Base-by-base conservation (phyloP, 2,113 vertebrate genomes). In the Spheniscus mendiculus region DNA sequence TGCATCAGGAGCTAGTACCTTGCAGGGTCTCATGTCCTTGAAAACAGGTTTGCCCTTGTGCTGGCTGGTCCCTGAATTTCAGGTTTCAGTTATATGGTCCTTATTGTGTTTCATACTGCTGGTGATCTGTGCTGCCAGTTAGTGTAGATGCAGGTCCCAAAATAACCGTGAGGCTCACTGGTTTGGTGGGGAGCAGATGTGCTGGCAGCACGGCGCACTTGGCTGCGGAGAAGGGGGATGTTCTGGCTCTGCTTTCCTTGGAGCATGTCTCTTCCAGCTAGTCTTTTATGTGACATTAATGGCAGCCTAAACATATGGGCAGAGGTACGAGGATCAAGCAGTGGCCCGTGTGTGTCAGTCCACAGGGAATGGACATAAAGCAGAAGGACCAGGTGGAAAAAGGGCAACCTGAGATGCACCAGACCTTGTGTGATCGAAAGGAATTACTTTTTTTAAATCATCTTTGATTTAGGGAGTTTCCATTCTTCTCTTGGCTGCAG, bases 151-250 rank as follows among this genome's bases (percentile, higher is more conserved):
- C 40, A 83, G 80, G 61, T 85, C 80, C 83, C 93, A 72, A 59
- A 91, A 86, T 92, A 95, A 89, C 66, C 79, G 85, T 90, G 83
- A 87, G 8, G 6, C 49, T 95, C 1, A 0, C 55, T 90, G 72
- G 56, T 69, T 85, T 81, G 84, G 58, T 93, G 89, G 61, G 78
- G 63, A 95, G 86, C 97, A 95, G 94, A 91, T 96, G 86, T 97
- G 91, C 63, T 97, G 97, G 95, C 97, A 97, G 83, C 63, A 38
- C 4, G 9, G 77, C 14, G 14, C 14, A 8, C 50, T 94, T 96
- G 92, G 76, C 83, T 94, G 14, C 2, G 5, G 36, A 74, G 69
- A 76, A 80, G 52, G 69, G 89, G 70, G 81, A 79, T 79, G 76
- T 96, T 92, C 73, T 97, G 92, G 77, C 58, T 87, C 49, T 5